These are phyloP conservation scores for Villa cingulata DNA, from an alignment of 2,888 invertebrate species.

Conservation along the genomic window DNA sequence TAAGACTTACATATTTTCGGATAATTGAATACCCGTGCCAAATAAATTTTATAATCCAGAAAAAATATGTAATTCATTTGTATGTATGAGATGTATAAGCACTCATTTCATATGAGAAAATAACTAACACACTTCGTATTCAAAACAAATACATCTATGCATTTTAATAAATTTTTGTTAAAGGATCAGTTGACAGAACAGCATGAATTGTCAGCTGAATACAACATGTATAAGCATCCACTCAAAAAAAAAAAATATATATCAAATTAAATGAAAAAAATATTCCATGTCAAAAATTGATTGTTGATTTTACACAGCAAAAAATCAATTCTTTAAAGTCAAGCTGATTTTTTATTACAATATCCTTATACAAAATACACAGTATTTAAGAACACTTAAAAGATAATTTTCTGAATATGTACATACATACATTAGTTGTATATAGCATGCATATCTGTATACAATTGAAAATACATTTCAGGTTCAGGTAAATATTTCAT, in stretches of 20 bases:
- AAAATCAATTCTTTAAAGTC: not conserved
- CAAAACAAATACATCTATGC: too few relatives aligned
- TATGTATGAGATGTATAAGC: too few relatives aligned
- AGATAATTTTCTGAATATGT: not conserved
- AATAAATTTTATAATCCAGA: not conserved
- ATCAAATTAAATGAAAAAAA: not conserved
- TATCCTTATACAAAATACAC: not conserved
- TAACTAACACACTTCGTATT: too few relatives aligned
- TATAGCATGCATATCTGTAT: too few relatives aligned
- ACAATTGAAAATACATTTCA: too few relatives aligned
- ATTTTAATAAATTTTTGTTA: too few relatives aligned
- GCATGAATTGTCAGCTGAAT: not conserved
- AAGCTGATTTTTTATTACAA: not conserved
- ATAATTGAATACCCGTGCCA: not conserved
- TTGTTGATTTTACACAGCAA: not conserved
- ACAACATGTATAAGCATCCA: not conserved
- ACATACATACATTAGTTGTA: too few relatives aligned
- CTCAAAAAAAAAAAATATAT: not conserved
- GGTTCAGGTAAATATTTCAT: too few relatives aligned
- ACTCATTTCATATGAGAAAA: too few relatives aligned
- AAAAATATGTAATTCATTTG: not conserved
- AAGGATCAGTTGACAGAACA: not conserved
- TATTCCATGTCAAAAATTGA: not conserved
- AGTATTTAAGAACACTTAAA: not conserved
- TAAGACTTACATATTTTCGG: too few relatives aligned